Evolutionary conservation across 2,888 invertebrate genomes (phyloP), one percentile per base, ranked within the genome.

Genomic region (Lagria hirta): DNA sequence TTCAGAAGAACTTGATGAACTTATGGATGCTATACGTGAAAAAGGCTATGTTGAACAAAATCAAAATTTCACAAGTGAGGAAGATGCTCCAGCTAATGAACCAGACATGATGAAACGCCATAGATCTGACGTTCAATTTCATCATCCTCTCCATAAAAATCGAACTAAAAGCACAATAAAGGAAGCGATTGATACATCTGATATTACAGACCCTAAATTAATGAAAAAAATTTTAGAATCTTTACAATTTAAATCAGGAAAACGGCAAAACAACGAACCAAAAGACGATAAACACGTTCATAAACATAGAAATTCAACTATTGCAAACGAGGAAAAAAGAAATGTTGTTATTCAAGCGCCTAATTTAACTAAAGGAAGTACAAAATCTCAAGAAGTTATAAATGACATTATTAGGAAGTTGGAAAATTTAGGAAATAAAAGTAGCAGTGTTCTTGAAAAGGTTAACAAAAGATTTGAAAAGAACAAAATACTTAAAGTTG

Each of bases 1-100:
- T 0, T 85, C 86, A 0, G 87, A 87, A 62, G 86, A 87, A 56
- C 66, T 83, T 4, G 84, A 85, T 13, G 85, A 86, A 58, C 40
- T 71, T 4, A 61, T 68, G 55, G 69, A 71, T 49, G 60, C 65
- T 4, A 62, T 68, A 4, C 49, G 55, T 5, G 66, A 69, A 52
- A 64, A 65, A 16, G 55, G 51, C 3, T 63, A 62, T 33, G 50
- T 61, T 3, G 37, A 51, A 4, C 36, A 27, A n/a, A 32, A 29
- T 37, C 18, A 14, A 26, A 73, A 56, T 74, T 72, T 51, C 63
- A 22, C 73, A 13, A 61, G 61, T 14, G 54, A 57, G 40, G 72
- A 73, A 21, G 73, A 74, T 10, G 76, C 76, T 27, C 73, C 70
- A 1, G 77, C 79, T 1, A 84, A 84, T 63, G 72, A 76, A 27